Base-by-base conservation (phyloP, 1,140 invertebrate genomes). In the Arion vulgaris region DNA sequence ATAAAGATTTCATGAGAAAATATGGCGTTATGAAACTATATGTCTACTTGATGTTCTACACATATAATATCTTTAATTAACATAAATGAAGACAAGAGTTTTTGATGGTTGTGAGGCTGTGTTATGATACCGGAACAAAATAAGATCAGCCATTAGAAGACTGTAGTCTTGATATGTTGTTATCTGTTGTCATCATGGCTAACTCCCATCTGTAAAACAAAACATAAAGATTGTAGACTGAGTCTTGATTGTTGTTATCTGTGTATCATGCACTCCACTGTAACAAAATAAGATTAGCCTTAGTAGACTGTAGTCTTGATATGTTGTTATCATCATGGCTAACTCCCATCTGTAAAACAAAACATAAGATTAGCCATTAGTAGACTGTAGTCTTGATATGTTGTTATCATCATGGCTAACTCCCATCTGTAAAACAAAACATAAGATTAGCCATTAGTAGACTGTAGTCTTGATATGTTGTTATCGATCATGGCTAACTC, bases 391-490 rank as follows among this genome's bases (percentile, higher is more conserved):
- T 62, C 88, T 81, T 51, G 85, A 88, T 74, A 90, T 91, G 34
- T 80, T 88, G 78, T 89, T 91, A 83, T 94, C 90, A 94, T 93
- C 74, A 91, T 89, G 80, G 89, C 87, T 28, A 94, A 88, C 82
- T 94, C 93, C 85, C 90, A 92, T 53, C 93, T 93, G 85, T 23
- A n/a, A n/a, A n/a, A n/a, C n/a, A n/a, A n/a, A n/a, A n/a, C n/a
- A n/a, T n/a, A n/a, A 39, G 39, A 15, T 86, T 80, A 88, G 28
- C 89, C 87, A 81, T 85, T 87, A 7, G 83, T 84, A 80, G 89
- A 89, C 23, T 84, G 76, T 9, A 89, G 82, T 62, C 88, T 81
- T 51, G 85, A 88, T 74, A 90, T 91, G 34, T 80, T 88, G 78
- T 89, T 91, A 83, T 94, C 90, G 90, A 94, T 93, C 74, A 91